These are phyloP conservation scores for Ctenomys sociabilis DNA, from an alignment of 2,113 vertebrate genomes.

Conservation along the genomic window DNA sequence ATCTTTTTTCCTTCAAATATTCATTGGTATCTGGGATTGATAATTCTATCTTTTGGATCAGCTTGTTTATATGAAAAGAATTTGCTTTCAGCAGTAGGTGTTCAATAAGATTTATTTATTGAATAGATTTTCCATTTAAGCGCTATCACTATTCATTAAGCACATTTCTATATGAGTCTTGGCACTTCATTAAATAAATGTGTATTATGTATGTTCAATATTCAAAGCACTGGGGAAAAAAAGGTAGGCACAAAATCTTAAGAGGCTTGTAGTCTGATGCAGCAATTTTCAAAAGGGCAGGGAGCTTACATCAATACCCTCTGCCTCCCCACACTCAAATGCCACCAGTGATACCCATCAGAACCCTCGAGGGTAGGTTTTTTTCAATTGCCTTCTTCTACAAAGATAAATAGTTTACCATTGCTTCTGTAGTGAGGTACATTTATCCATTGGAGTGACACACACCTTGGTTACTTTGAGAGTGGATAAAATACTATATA, in stretches of 20 bases:
- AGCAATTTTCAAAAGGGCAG: not conserved
- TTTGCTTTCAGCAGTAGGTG: not conserved
- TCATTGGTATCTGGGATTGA: slow-evolving; percentile 30
- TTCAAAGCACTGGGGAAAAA: not conserved
- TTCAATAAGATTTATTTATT: slow-evolving; percentile 17
- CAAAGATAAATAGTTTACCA: slow-evolving; percentile 25
- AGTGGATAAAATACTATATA: not conserved
- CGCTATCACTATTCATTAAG: slow-evolving; percentile 32
- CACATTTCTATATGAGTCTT: not conserved
- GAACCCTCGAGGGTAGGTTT: not conserved
- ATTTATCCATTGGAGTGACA: not conserved
- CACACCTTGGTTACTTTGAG: not conserved
- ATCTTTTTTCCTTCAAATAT: not conserved
- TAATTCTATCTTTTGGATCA: slow-evolving; percentile 23
- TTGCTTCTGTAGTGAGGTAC: not conserved
- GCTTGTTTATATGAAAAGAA: not conserved
- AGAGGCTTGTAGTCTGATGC: not conserved
- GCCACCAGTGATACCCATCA: not conserved
- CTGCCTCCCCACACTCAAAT: not conserved
- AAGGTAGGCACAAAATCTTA: not conserved
- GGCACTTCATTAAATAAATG: slow-evolving; percentile 32
- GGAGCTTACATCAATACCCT: not conserved
- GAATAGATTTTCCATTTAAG: slow-evolving; percentile 14
- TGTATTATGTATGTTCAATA: not conserved
- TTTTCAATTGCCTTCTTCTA: not conserved